These are phyloP conservation scores for Ecliptopera silaceata DNA, from an alignment of 2,888 invertebrate genomes.

Conservation along the genomic window DNA sequence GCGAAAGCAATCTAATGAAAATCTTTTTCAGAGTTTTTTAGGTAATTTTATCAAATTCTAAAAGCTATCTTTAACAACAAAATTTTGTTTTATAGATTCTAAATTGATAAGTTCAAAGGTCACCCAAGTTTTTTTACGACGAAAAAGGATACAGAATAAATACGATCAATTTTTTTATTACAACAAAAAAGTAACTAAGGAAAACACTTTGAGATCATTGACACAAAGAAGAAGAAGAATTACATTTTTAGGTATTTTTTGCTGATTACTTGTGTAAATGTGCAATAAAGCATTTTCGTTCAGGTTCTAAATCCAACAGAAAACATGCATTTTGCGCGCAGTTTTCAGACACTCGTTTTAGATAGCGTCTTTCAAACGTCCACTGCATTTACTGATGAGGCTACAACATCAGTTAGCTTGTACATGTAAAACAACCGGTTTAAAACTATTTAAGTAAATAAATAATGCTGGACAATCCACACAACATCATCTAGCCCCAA, in stretches of 20 bases:
- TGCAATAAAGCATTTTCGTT: too few relatives aligned
- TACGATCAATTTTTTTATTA: too few relatives aligned
- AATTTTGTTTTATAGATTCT: background rate
- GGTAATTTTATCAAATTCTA: background rate
- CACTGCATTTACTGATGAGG: conserved; percentile 34
- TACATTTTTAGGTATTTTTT: too few relatives aligned
- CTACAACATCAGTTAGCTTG: background rate
- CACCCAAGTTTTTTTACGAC: background rate
- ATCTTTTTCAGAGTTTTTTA: background rate
- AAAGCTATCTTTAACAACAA: background rate
- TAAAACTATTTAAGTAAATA: too few relatives aligned
- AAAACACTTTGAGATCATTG: too few relatives aligned
- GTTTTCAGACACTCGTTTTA: conserved; percentile 44
- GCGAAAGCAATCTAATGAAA: background rate
- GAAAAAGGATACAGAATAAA: too few relatives aligned
- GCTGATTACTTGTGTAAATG: too few relatives aligned
- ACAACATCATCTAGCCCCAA: too few relatives aligned
- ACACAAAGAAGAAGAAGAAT: too few relatives aligned
- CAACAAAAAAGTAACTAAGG: too few relatives aligned
- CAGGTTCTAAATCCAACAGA: background rate
- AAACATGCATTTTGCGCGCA: conserved; percentile 18
- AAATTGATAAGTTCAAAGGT: background rate
- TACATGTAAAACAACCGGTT: too few relatives aligned
- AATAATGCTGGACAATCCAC: too few relatives aligned
- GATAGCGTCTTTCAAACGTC: conserved; percentile 55